Evolutionary conservation across 2,113 vertebrate genomes (phyloP), one percentile per base, ranked within the genome.

Genomic region (Illadopsis cleaveri): DNA sequence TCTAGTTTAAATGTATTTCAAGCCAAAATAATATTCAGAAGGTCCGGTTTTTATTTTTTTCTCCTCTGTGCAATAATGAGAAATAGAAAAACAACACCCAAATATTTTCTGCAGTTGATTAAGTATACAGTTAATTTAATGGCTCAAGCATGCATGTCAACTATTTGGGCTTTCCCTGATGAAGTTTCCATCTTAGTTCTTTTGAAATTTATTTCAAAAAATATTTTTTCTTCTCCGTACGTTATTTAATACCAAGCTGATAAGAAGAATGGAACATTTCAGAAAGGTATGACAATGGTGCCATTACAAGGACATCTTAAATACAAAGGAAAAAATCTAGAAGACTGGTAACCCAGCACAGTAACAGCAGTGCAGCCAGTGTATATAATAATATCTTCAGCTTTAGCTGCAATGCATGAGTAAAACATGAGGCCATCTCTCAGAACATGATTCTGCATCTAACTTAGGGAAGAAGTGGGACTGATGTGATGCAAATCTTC

Each of bases 71-170:
- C 44, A 79, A 31, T 84, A 70, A 44, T 17, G 45, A 72, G 24
- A 85, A 48, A 42, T 28, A 77, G 57, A 70, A 79, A 68, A 76
- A 65, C 31, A 38, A 51, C 28, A 75, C 22, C 19, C 37, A 71
- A 48, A 6, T 51, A 38, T 44, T 71, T 78, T n/a, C 28, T 56
- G 75, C 27, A 57, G 47, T 47, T 82, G 17, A 21, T 77, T 11
- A 83, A 57, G 6, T 40, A 42, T 17, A 30, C 9, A 47, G 27
- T 35, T 60, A 53, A 76, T 44, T 42, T 78, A 73, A 77, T 18
- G 50, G n/a, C 13, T 22, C 18, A 62, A 58, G 47, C 0, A 0
- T 38, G 20, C 25, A 15, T 5, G 23, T 30, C 37, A 50, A 12
- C 51, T 42, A 48, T 68, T 38, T 64, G 25, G 42, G 15, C 38